Percentiles rank a stretch among this genome's conserved stretches.
Conservation (phyloP, 2,888 invertebrate species). For the Stenodera caucasica region DNA sequence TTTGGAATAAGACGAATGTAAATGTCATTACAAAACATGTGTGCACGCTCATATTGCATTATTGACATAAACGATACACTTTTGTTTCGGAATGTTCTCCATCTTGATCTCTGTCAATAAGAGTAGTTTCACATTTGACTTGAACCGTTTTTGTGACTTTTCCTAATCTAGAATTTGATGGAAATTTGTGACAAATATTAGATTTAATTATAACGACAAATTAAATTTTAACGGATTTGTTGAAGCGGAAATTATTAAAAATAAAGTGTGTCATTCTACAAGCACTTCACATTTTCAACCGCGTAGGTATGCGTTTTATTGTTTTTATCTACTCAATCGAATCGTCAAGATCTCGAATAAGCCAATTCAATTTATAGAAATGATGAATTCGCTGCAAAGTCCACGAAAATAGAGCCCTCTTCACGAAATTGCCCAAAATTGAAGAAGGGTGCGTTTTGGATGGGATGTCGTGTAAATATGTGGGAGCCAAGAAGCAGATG, state of each 20-base stretch:
- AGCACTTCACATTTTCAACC: not conserved
- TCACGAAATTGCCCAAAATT: too few species aligned
- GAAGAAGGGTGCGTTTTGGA: too few species aligned
- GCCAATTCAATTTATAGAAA: too few species aligned
- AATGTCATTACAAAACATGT: not conserved
- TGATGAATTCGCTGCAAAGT: too few species aligned
- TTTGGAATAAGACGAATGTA: not conserved
- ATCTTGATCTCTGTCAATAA: not conserved
- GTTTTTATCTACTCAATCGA: not conserved
- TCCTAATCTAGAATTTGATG: too few species aligned
- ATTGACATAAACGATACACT: too few species aligned
- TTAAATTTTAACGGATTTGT: not conserved
- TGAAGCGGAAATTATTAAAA: constrained; percentile 1
- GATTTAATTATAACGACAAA: not conserved
- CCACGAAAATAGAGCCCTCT: too few species aligned
- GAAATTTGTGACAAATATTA: not conserved
- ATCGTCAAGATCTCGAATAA: too few species aligned
- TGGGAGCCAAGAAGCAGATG: too few species aligned
- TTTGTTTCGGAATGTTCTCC: not conserved
- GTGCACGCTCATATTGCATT: too few species aligned
- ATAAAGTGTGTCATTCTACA: not conserved
- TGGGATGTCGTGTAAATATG: too few species aligned
- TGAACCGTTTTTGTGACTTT: not conserved
- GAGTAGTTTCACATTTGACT: not conserved
- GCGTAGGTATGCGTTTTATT: not conserved